These are phyloP conservation scores for Microcebus ravelobensis DNA, from an alignment of 2,113 vertebrate species.

Conservation along the genomic window DNA sequence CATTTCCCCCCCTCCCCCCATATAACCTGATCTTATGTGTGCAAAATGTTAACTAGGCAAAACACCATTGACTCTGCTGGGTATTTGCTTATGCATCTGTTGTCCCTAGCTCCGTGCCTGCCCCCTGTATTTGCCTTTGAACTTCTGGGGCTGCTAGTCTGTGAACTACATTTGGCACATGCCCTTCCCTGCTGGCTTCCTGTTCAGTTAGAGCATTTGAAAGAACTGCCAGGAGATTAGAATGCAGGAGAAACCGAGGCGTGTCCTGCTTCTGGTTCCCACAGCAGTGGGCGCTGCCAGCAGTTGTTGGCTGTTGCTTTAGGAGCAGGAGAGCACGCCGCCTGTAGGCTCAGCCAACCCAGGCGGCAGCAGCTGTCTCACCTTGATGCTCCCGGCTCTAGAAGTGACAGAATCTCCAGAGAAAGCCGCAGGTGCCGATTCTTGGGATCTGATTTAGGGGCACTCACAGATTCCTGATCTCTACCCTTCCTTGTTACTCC, in stretches of 20 bases:
- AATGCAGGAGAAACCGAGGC: neutral
- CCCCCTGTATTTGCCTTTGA: accelerated
- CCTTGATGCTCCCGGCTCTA: accelerated
- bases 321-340: accelerated
- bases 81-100: neutral
- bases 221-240: neutral
- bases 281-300: no score
- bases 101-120: neutral
- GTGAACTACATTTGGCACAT: neutral
- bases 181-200: neutral
- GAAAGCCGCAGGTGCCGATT: neutral
- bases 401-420: neutral
- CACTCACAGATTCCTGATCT: neutral
- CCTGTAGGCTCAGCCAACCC: no score
- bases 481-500: neutral
- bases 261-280: neutral
- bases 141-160: neutral
- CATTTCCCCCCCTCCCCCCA: no score
- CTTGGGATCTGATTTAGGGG: neutral
- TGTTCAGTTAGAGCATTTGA: neutral
- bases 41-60: neutral
- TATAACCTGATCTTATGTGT: neutral
- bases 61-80: neutral
- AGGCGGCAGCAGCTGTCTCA: accelerated
- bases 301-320: accelerated